Conservation (phyloP, 2,797 vertebrate species). For the Fundulus diaphanus region DNA sequence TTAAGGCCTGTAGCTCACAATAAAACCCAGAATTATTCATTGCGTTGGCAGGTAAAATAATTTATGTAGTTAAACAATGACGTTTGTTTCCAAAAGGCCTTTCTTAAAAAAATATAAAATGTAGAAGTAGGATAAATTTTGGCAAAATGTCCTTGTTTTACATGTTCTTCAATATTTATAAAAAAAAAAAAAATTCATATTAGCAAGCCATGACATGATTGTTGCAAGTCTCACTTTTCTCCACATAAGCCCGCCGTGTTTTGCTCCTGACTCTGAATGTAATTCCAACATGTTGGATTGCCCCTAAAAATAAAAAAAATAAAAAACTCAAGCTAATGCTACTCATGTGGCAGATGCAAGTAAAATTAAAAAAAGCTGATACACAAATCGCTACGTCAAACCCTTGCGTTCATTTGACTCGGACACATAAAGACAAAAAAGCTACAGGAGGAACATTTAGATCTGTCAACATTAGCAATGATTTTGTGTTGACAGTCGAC, state of each 20-base stretch:
- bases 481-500: neutral
- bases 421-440: neutral
- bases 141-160: no score
- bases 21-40: neutral
- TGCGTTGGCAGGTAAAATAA: no score
- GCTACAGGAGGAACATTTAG: neutral
- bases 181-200: no score
- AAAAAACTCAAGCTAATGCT: neutral
- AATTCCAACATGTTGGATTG: neutral
- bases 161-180: no score
- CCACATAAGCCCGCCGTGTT: neutral
- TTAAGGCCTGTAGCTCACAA: neutral
- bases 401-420: neutral
- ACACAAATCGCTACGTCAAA: neutral
- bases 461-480: neutral
- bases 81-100: neutral
- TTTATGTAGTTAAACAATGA: no score
- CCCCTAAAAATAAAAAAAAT: no score
- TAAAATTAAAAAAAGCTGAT: neutral
- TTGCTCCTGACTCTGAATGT: neutral
- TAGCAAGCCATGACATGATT: neutral
- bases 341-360: neutral
- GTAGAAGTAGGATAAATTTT: neutral
- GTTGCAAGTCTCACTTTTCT: neutral
- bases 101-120: neutral